Evolutionary conservation across 2,888 invertebrate species (phyloP).

Genomic region (Megastigmus dorsalis): DNA sequence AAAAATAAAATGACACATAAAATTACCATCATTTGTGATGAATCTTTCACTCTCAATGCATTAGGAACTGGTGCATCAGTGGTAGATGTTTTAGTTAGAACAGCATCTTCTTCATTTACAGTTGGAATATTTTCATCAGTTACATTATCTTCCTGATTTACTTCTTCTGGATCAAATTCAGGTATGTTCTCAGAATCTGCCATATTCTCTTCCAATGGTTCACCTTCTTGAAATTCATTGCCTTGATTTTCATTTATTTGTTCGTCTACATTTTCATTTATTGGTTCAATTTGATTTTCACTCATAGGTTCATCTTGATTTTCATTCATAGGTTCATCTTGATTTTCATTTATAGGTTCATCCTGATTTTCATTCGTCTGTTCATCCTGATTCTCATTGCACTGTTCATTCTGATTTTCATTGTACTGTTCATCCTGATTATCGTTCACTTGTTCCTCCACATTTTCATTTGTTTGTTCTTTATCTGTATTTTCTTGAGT

Average conservation of each 20-base stretch:
- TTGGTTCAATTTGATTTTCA: too few species aligned
- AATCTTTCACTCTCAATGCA: constrained; percentile 18
- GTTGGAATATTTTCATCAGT: constrained; percentile 4
- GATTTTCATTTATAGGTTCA: neutral
- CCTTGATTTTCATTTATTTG: constrained; percentile 7
- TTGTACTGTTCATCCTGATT: constrained; percentile 2
- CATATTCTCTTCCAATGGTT: constrained; percentile 37
- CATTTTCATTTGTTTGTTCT: neutral
- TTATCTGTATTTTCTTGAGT: constrained; percentile 50
- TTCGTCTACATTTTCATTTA: constrained; percentile 10
- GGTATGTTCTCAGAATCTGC: too few species aligned
- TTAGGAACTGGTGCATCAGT: neutral
- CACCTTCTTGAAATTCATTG: too few species aligned
- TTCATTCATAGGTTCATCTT: neutral
- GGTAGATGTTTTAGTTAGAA: too few species aligned
- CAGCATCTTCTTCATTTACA: constrained; percentile 4
- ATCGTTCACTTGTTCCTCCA: constrained; percentile 7
- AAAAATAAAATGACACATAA: too few species aligned
- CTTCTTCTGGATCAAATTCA: constrained; percentile 52
- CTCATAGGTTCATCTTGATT: constrained; percentile 6
- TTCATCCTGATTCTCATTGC: constrained; percentile 11
- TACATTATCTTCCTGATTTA: constrained; percentile 17
- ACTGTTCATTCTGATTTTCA: constrained; percentile 17
- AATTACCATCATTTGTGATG: constrained; percentile 42
- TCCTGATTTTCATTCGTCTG: neutral